Evolutionary conservation across 2,797 vertebrate genomes (phyloP).

Genomic region (Mormyrus proboscirostris): DNA sequence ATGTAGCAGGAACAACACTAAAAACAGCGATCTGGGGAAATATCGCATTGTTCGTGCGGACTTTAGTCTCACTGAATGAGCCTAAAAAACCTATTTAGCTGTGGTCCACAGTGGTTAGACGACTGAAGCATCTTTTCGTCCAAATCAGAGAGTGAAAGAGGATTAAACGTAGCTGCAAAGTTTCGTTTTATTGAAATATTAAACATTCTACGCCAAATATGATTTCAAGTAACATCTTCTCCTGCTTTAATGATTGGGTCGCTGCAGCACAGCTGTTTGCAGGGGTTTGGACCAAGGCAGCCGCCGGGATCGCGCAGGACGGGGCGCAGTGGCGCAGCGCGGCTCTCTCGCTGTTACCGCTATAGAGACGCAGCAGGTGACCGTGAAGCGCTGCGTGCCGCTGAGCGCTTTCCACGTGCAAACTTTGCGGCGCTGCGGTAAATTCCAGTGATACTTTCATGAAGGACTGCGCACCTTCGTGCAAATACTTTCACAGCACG

Average conservation of each 20-base stretch:
- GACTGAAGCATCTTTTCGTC: conserved; percentile 48
- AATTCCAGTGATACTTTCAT: neutral
- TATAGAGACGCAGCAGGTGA: neutral
- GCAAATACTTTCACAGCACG: neutral
- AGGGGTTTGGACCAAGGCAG: neutral
- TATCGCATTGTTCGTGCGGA: conserved; percentile 60
- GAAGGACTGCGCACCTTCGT: neutral
- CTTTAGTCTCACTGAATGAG: conserved; percentile 31
- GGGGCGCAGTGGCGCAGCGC: neutral
- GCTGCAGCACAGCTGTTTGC: neutral
- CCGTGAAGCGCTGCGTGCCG: neutral
- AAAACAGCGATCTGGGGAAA: conserved; percentile 57
- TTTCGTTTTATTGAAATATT: neutral
- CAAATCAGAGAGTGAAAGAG: neutral
- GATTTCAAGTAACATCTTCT: neutral
- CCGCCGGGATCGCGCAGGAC: neutral
- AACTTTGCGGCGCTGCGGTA: neutral
- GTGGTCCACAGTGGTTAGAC: conserved; percentile 39
- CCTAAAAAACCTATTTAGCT: conserved; percentile 31
- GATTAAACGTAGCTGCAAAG: neutral
- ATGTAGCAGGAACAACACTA: conserved; percentile 64
- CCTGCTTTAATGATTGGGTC: neutral
- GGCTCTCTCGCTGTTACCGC: neutral
- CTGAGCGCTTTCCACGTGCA: neutral
- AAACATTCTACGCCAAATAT: neutral